These are phyloP conservation scores for Megastigmus dorsalis DNA, from an alignment of 2,888 invertebrate genomes.

Conservation along the genomic window DNA sequence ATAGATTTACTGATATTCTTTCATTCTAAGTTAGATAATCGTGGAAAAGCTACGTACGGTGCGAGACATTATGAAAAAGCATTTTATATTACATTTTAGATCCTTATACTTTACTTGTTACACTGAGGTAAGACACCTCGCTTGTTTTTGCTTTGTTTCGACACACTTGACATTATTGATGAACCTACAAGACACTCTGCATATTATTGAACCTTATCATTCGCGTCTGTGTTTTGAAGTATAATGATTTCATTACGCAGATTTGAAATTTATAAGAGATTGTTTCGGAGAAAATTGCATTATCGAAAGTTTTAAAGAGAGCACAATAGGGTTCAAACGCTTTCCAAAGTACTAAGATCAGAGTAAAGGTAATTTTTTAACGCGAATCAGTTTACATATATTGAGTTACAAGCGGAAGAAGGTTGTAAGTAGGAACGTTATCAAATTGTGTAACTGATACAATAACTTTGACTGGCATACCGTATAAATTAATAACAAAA, in stretches of 20 bases:
- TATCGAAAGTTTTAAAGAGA: constrained; percentile 19
- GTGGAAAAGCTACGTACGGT: constrained; percentile 5
- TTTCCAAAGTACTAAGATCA: not conserved
- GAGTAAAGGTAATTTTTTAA: constrained; percentile 15
- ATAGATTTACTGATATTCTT: not conserved
- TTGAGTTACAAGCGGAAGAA: constrained; percentile 33
- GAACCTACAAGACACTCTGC: not conserved
- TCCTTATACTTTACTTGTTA: constrained; percentile 5
- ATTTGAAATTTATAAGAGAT: constrained; percentile 20
- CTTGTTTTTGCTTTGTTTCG: constrained; percentile 17
- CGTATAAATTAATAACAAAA: constrained; percentile 8
- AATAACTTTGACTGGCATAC: constrained; percentile 7
- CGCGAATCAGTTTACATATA: constrained; percentile 16
- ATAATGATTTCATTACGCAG: constrained; percentile 3
- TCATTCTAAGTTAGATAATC: constrained; percentile 15
- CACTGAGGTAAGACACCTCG: constrained; percentile 24
- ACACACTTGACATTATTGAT: not conserved
- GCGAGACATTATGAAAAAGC: constrained; percentile 28
- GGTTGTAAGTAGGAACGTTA: constrained; percentile 25
- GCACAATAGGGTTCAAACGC: constrained; percentile 6
- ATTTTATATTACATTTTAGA: constrained; percentile 15
- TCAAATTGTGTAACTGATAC: not conserved
- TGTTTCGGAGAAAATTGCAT: constrained; percentile 18
- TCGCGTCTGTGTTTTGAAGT: constrained; percentile 7
- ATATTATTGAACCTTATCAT: constrained; percentile 4